Conservation (phyloP, 2,797 vertebrate genomes). For the Scomberomorus guttatus region DNA sequence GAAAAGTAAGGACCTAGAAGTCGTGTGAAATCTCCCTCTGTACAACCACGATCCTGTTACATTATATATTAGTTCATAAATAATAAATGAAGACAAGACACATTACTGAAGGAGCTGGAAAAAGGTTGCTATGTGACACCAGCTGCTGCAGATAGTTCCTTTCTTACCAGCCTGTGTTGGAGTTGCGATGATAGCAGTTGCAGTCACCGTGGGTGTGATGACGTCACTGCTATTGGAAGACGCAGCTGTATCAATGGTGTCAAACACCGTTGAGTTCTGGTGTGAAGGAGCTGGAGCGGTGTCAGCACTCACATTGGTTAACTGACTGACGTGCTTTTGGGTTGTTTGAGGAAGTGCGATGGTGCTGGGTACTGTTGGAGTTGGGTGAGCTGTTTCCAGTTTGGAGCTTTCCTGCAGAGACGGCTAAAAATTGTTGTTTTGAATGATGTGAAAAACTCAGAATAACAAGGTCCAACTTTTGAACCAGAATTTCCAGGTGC, state of each 20-base stretch:
- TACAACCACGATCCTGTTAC: conserved; percentile 15
- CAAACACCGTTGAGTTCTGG: conserved; percentile 66
- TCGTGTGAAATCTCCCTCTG: conserved; percentile 5
- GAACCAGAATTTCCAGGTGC: too few species aligned
- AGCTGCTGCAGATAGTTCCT: background rate
- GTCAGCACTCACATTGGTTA: conserved; percentile 63
- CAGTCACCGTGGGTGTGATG: conserved; percentile 1
- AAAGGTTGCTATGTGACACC: conserved; percentile 12
- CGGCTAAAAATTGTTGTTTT: background rate
- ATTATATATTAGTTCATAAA: conserved; percentile 52
- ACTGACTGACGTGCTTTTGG: conserved; percentile 71
- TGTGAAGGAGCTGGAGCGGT: background rate
- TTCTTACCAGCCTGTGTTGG: conserved; percentile 78
- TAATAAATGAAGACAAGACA: conserved; percentile 51
- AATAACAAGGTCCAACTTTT: background rate
- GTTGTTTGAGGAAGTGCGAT: conserved; percentile 62
- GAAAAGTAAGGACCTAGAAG: background rate
- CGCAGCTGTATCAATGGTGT: conserved; percentile 22
- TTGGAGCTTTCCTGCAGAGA: conserved; percentile 71
- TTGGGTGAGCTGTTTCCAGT: background rate
- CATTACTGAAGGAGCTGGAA: conserved; percentile 40
- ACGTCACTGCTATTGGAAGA: conserved; percentile 74
- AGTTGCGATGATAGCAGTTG: conserved; percentile 23
- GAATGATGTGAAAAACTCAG: background rate
- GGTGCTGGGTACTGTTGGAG: conserved; percentile 55